Evolutionary conservation across 2,888 invertebrate genomes (phyloP).

Genomic region (Pachliopta kotzebuea): DNA sequence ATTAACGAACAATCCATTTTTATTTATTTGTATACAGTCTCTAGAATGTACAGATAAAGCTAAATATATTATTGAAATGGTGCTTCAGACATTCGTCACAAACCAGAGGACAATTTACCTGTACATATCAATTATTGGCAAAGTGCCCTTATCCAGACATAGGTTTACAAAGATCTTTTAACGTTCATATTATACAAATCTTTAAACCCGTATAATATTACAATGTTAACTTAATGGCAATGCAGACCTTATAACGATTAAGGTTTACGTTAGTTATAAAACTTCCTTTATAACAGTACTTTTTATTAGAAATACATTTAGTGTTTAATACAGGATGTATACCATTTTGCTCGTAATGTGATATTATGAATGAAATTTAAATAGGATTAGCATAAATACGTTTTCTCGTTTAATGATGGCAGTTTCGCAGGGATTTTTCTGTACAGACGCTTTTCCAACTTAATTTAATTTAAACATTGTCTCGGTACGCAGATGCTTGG

Average conservation of each 20-base stretch:
- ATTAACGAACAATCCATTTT: too few species aligned
- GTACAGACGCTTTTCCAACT: slow-evolving; percentile 34
- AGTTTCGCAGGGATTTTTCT: slow-evolving; percentile 57
- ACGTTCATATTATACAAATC: not conserved
- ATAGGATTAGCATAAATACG: slow-evolving; percentile 42
- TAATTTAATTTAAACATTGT: slow-evolving; percentile 59
- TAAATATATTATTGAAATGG: too few species aligned
- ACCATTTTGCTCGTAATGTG: slow-evolving; percentile 13
- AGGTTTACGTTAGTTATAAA: slow-evolving; percentile 12
- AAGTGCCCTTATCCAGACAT: slow-evolving; percentile 36
- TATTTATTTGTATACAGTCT: too few species aligned
- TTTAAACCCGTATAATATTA: not conserved
- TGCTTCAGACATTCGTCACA: too few species aligned
- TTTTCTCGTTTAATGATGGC: slow-evolving; percentile 47
- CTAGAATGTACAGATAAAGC: too few species aligned
- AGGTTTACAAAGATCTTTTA: slow-evolving; percentile 26
- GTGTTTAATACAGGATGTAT: slow-evolving; percentile 10
- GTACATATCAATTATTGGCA: slow-evolving; percentile 31
- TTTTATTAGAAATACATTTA: slow-evolving; percentile 8
- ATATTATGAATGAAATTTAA: slow-evolving; percentile 33
- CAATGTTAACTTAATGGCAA: slow-evolving; percentile 2
- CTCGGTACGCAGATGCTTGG: slow-evolving; percentile 67
- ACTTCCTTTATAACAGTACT: slow-evolving; percentile 5
- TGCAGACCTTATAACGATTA: not conserved
- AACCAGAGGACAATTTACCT: slow-evolving; percentile 5